These are phyloP conservation scores for Lamellibrachia luymesi DNA, from an alignment of 1,140 invertebrate species.

Conservation along the genomic window DNA sequence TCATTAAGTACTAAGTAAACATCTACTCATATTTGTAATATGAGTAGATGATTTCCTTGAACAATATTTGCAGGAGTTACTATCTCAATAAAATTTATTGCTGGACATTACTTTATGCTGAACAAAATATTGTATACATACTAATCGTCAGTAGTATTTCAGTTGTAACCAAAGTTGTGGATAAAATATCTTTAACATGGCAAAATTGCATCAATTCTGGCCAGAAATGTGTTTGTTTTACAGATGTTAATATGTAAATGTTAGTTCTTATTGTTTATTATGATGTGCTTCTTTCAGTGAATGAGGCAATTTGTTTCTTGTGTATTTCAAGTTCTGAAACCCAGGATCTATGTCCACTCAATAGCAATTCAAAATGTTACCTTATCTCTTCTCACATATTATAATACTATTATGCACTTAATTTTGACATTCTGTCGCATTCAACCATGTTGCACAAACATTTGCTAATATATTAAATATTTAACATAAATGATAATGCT, in stretches of 20 bases:
- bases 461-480: too few relatives aligned
- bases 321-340: neutral
- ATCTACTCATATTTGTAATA: neutral
- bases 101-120: neutral
- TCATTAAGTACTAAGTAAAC: neutral
- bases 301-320: neutral
- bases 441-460: too few relatives aligned
- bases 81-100: neutral
- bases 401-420: too few relatives aligned
- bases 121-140: neutral
- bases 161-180: neutral
- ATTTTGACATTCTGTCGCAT: too few relatives aligned
- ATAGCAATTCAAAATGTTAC: neutral
- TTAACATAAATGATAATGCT: too few relatives aligned
- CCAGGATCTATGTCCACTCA: neutral
- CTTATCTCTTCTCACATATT: too few relatives aligned
- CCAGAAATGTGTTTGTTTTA: neutral
- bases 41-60: neutral
- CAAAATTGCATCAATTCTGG: neutral
- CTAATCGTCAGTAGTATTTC: neutral
- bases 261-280: too few relatives aligned
- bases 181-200: neutral
- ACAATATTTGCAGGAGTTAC: neutral
- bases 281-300: neutral
- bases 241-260: too few relatives aligned